Evolutionary conservation across 2,113 vertebrate species (phyloP).

Genomic region (Rhizomys pruinosus): DNA sequence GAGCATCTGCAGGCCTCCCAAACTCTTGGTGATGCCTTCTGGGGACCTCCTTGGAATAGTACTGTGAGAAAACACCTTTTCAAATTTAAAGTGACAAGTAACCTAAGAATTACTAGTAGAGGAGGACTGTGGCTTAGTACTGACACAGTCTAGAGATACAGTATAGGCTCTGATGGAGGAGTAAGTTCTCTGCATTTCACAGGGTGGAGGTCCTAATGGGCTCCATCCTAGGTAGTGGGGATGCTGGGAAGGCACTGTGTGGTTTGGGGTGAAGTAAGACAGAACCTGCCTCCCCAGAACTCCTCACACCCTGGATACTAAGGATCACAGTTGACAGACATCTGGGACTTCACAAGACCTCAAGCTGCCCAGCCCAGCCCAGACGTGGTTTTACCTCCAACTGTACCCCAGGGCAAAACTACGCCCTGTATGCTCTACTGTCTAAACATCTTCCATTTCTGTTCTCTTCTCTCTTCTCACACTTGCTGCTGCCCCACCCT

Average conservation of each 20-base stretch:
- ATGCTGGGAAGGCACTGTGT: not conserved
- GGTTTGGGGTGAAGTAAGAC: not conserved
- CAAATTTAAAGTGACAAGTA: not conserved
- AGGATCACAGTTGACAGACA: too few species aligned
- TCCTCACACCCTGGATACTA: too few species aligned
- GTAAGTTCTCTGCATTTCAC: not conserved
- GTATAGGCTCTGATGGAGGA: not conserved
- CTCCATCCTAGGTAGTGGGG: not conserved
- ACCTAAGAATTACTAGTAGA: constrained; percentile 10
- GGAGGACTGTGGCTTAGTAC: not conserved
- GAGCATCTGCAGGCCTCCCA: not conserved
- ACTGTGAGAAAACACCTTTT: not conserved
- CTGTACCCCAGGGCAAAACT: not conserved
- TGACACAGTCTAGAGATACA: not conserved
- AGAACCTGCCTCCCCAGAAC: not conserved
- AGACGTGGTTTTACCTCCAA: not conserved
- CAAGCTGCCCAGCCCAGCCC: not conserved
- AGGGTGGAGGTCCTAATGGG: not conserved
- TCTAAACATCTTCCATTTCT: not conserved
- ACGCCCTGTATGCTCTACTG: not conserved
- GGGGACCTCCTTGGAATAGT: not conserved
- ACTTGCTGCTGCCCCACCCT: not conserved
- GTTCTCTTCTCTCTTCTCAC: not conserved
- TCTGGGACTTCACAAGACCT: not conserved
- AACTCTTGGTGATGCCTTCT: not conserved